These are phyloP conservation scores for Oceanodroma tethys DNA, from an alignment of 2,113 vertebrate species.

Conservation along the genomic window DNA sequence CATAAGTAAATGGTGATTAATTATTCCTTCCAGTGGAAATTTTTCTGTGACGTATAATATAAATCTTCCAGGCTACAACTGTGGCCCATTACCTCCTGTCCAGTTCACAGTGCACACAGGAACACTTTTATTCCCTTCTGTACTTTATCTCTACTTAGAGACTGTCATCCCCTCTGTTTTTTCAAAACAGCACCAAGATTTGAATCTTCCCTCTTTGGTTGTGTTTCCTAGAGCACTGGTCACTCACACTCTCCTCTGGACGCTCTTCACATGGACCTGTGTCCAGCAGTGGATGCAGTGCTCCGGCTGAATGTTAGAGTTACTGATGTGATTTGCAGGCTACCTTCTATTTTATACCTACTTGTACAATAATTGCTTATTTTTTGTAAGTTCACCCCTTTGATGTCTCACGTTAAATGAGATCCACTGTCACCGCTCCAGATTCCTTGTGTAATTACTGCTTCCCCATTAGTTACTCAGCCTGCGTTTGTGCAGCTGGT, in stretches of 20 bases:
- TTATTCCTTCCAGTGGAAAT: background rate
- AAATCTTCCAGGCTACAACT: background rate
- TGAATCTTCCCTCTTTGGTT: background rate
- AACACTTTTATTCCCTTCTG: background rate
- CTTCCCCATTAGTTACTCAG: background rate
- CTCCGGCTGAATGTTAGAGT: background rate
- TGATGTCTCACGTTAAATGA: background rate
- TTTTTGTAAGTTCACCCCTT: background rate
- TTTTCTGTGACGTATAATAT: background rate
- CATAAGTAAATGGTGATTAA: background rate
- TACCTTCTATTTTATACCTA: background rate
- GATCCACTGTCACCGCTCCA: background rate
- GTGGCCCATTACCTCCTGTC: background rate
- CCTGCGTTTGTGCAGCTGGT: background rate
- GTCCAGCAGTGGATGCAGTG: background rate
- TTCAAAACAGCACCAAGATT: background rate
- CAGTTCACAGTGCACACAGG: background rate
- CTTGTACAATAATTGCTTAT: rapidly evolving
- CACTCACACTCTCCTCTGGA: background rate
- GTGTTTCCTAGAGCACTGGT: background rate
- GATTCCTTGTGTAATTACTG: background rate
- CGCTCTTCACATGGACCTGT: background rate
- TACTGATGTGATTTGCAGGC: background rate
- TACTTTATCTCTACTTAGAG: background rate
- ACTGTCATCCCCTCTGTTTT: background rate